These are phyloP conservation scores for Achatina immaculata DNA, from an alignment of 1,140 invertebrate genomes.

Conservation along the genomic window DNA sequence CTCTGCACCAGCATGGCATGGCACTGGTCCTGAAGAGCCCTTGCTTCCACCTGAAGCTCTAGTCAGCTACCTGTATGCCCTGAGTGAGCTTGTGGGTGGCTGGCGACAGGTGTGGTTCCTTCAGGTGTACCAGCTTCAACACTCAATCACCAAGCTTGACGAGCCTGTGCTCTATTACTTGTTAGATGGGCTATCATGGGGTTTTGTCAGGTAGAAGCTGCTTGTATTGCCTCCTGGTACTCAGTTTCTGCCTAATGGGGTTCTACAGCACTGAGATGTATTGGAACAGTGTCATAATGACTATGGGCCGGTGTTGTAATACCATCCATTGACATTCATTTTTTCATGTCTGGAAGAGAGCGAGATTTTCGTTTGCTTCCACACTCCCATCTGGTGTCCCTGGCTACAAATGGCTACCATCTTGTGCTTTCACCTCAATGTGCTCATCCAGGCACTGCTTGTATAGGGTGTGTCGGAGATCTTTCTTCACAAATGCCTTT, in stretches of 20 bases:
- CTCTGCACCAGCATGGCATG: not conserved
- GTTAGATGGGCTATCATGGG: slow-evolving; percentile 32
- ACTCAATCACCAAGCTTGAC: slow-evolving; percentile 18
- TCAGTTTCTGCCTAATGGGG: slow-evolving; percentile 24
- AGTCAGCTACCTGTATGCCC: slow-evolving; percentile 43
- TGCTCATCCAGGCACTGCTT: not conserved
- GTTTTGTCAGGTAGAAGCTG: slow-evolving; percentile 44
- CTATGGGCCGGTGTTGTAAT: not conserved
- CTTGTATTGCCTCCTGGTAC: slow-evolving; percentile 38
- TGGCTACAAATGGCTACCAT: not conserved
- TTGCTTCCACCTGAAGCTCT: slow-evolving; percentile 9
- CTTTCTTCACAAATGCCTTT: too few relatives aligned
- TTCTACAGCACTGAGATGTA: too few relatives aligned
- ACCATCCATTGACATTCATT: not conserved
- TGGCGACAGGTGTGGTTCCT: slow-evolving; percentile 41
- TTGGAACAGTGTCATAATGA: too few relatives aligned
- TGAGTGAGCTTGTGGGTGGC: slow-evolving; percentile 45
- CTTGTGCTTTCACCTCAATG: not conserved
- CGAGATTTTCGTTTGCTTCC: not conserved
- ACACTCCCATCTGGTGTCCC: not conserved
- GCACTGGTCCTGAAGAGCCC: slow-evolving; percentile 22
- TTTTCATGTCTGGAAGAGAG: not conserved
- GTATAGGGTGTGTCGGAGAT: too few relatives aligned
- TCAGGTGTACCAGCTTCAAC: slow-evolving; percentile 26
- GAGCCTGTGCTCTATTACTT: slow-evolving; percentile 42